These are phyloP conservation scores for Pterocles orientalis DNA, from an alignment of 2,113 vertebrate species.

Conservation along the genomic window DNA sequence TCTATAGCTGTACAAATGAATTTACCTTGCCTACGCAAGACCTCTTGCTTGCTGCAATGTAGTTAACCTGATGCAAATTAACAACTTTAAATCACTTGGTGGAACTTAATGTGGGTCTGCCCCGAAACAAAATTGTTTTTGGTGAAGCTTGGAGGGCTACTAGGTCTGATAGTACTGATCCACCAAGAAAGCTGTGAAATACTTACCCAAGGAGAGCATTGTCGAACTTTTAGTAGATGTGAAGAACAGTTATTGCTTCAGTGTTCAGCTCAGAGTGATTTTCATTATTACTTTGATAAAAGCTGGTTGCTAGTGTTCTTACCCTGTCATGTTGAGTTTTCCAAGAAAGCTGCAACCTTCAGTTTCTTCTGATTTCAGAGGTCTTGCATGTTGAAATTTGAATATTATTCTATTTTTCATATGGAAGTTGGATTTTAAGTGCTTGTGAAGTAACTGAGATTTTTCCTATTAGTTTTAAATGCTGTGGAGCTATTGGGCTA, in stretches of 20 bases:
- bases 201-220: neutral
- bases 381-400: neutral
- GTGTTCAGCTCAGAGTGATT: neutral
- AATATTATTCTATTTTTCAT: neutral
- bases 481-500: neutral
- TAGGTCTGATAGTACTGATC: neutral
- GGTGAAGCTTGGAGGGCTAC: neutral
- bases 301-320: neutral
- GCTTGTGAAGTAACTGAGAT: neutral
- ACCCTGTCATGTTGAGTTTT: neutral
- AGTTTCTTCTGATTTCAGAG: neutral
- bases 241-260: neutral
- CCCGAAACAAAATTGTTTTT: neutral
- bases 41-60: neutral
- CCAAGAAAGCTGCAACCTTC: neutral
- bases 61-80: neutral
- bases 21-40: neutral
- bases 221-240: fast-evolving
- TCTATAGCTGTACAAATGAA: neutral
- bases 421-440: neutral
- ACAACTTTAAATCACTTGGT: neutral
- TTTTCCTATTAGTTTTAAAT: neutral
- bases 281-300: neutral
- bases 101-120: neutral
- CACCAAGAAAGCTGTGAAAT: neutral